Evolutionary conservation across 1,140 invertebrate species (phyloP).

Genomic region (Atta colombica): DNA sequence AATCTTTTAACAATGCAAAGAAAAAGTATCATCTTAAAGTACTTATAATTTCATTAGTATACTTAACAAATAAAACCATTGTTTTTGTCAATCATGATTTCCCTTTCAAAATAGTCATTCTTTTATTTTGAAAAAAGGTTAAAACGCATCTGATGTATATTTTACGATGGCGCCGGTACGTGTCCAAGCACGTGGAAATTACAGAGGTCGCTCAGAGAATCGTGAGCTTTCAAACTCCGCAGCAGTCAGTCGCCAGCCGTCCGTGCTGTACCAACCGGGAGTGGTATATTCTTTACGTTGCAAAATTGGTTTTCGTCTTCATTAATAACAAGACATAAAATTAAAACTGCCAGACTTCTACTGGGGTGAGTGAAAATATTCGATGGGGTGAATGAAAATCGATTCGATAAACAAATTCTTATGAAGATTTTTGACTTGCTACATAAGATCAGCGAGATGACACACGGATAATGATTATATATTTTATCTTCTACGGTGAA

Average conservation of each 20-base stretch:
- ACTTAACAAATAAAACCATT: background rate
- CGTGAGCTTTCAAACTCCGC: slow-evolving; percentile 75
- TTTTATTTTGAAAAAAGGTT: slow-evolving; percentile 16
- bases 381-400: too few relatives aligned
- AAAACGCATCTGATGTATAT: slow-evolving; percentile 38
- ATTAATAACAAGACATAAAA: background rate
- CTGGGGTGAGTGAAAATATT: slow-evolving; percentile 26
- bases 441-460: background rate
- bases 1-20: background rate
- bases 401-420: background rate
- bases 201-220: slow-evolving; percentile 74
- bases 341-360: background rate
- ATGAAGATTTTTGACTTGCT: background rate
- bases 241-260: slow-evolving; percentile 79
- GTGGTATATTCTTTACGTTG: slow-evolving; percentile 60
- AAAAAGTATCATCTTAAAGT: background rate
- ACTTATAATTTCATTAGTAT: slow-evolving; percentile 18
- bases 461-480: background rate
- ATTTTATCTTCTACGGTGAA: background rate
- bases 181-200: slow-evolving; percentile 78
- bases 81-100: slow-evolving; percentile 37
- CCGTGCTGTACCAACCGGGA: slow-evolving; percentile 75
- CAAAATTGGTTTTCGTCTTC: slow-evolving; percentile 14
- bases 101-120: background rate
- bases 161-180: slow-evolving; percentile 50